Percentiles rank a stretch among this genome's conserved stretches.
These are phyloP conservation scores for Aphidoletes aphidimyza DNA, from an alignment of 2,888 invertebrate genomes.

Conservation along the genomic window DNA sequence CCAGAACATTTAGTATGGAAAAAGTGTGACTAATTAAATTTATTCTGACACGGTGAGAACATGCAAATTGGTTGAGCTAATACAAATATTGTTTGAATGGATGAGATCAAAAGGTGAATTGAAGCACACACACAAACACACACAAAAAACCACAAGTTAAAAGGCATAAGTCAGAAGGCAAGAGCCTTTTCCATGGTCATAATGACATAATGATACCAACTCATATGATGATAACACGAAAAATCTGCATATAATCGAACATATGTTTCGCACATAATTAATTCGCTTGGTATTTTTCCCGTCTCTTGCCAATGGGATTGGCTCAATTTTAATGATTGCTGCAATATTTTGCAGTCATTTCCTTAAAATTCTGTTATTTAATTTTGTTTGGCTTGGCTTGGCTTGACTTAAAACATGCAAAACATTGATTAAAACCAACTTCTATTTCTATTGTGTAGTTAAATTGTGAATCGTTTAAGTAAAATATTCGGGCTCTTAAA, in stretches of 20 bases:
- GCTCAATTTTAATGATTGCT: too few relatives aligned
- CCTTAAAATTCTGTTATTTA: too few relatives aligned
- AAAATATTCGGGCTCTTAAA: too few relatives aligned
- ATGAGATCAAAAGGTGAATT: not conserved
- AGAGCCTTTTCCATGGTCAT: not conserved
- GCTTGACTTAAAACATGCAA: not conserved
- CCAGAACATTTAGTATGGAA: not conserved
- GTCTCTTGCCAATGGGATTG: not conserved
- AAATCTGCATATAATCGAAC: slow-evolving; percentile 14
- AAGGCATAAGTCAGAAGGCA: not conserved
- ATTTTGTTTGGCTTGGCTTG: not conserved
- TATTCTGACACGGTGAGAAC: not conserved
- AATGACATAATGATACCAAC: not conserved
- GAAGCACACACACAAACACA: not conserved
- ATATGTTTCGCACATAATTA: slow-evolving; percentile 25
- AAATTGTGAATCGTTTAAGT: too few relatives aligned
- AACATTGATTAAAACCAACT: not conserved
- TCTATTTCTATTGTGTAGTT: not conserved
- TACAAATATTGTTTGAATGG: not conserved
- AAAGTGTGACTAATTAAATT: slow-evolving; percentile 16
- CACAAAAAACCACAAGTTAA: not conserved
- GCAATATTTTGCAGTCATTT: too few relatives aligned
- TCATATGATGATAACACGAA: not conserved
- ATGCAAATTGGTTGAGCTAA: not conserved
- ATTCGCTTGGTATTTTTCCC: not conserved